phyloP scores from a whole-genome alignment of 2,888 invertebrate species.

The Nomada goodeniana region DNA sequence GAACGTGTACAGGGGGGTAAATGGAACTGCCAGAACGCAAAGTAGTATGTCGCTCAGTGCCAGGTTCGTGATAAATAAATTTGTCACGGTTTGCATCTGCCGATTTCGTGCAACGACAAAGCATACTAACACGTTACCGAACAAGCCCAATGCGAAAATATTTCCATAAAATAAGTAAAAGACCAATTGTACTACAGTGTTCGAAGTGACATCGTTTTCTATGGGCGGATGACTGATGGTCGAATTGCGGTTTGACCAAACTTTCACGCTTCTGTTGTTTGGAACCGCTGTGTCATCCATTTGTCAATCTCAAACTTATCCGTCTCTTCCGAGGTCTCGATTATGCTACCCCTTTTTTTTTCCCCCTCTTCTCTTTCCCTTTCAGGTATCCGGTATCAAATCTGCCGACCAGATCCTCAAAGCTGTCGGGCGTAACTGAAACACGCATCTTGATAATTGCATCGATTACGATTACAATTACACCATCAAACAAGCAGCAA shows the following conservation, averaged over 20 bases:
- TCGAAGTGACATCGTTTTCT: constrained; percentile 82
- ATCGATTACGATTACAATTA: background rate
- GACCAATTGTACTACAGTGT: constrained; percentile 89
- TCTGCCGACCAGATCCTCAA: too few species aligned
- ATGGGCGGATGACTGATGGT: background rate
- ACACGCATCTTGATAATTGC: background rate
- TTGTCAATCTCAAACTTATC: background rate
- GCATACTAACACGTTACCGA: constrained; percentile 96
- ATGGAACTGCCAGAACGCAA: constrained; percentile 97
- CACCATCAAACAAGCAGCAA: too few species aligned
- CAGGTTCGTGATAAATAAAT: constrained; percentile 98
- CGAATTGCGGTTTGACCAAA: constrained; percentile 1
- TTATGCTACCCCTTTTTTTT: background rate
- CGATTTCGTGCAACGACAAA: constrained; percentile 96
- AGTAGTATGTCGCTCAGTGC: constrained; percentile 97
- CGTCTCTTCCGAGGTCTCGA: background rate
- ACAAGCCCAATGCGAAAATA: constrained; percentile 95
- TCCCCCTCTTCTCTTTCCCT: background rate
- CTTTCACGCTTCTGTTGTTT: constrained; percentile 24
- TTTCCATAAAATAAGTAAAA: constrained; percentile 91
- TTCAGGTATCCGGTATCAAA: too few species aligned
- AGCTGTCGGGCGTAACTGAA: background rate
- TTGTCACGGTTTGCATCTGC: constrained; percentile 99
- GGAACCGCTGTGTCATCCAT: constrained; percentile 5
- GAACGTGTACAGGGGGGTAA: constrained; percentile 98